Base-by-base conservation (phyloP, 2,797 vertebrate genomes). In the Sandelia bainsii region DNA sequence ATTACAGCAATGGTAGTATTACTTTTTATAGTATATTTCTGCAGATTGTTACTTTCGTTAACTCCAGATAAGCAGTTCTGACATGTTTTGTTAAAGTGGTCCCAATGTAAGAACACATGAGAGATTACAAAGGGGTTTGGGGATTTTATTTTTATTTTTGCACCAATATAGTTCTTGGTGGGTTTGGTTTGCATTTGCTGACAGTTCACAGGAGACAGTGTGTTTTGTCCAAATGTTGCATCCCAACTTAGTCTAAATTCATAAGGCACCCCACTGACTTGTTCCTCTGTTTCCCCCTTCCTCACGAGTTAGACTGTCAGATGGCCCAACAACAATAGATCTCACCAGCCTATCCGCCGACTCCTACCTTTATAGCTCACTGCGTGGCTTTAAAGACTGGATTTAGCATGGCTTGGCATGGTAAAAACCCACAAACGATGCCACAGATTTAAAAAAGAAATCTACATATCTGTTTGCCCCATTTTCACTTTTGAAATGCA, bases 201-300 rank as follows among this genome's bases (percentile, higher is more conserved):
- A 90, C 84, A 90, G 89, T 89, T 89, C 90, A 91, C 86, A 91
- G 83, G 67, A 82, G 81, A 88, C 75, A 69, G 67, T 64, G 69
- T 77, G 79, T 88, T 91, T 90, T 78, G 81, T 63, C 83, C 72
- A 84, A 91, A 87, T 86, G 78, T 84, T 77, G 87, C 84, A 92
- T 92, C 85, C 91, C 89, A 92, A 92, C 90, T 89, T 89, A 92
- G 88, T 93, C 89, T 93, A 93, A 93, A 93, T 93, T 94, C 92
- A 92, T 91, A 91, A 92, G 93, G 92, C 92, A 91, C 91, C 91
- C 90, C 79, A 74, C 89, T 80, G 88, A 76, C 67, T 59, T 20
- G 62, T 79, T 88, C 79, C 89, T 85, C 83, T 90, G 84, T 92
- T 89, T 91, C 82, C 83, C 73, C 64, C 68, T 79, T 83, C 79